A percentile compares a stretch with the other conserved stretches of the same genome.
Evolutionary conservation across 2,797 vertebrate genomes (phyloP).

Genomic region (Tragelaphus eurycerus): DNA sequence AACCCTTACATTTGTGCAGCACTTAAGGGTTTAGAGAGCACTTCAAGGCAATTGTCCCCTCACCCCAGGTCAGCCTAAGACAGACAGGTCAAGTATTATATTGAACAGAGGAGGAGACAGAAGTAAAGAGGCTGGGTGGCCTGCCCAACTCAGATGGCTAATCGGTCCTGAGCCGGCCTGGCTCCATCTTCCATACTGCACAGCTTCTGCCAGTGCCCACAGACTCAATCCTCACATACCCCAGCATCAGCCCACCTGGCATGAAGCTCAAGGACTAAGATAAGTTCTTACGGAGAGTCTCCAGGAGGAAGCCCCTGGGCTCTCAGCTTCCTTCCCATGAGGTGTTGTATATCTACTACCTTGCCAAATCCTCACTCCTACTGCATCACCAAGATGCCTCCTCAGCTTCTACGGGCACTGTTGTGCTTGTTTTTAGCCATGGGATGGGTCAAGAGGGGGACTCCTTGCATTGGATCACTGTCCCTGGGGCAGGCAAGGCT

Average conservation of each 20-base stretch:
- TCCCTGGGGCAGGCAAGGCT: neutral
- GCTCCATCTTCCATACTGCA: neutral
- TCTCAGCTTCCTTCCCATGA: neutral
- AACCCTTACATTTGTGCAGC: neutral
- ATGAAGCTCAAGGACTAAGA: neutral
- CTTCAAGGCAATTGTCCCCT: neutral
- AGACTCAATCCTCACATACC: neutral
- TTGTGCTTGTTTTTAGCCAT: neutral
- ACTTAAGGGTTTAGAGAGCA: neutral
- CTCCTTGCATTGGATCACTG: neutral
- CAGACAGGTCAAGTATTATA: neutral
- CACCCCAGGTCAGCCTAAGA: neutral
- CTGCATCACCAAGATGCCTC: neutral
- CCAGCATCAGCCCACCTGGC: neutral
- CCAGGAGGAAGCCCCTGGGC: neutral
- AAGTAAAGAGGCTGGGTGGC: neutral
- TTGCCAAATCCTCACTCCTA: neutral
- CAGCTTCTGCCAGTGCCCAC: neutral
- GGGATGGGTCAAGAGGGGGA: neutral
- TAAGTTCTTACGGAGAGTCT: neutral
- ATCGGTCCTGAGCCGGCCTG: neutral
- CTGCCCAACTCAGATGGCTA: neutral
- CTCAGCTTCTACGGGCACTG: neutral
- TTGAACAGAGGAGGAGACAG: neutral
- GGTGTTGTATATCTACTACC: neutral